Conservation (phyloP, 2,888 invertebrate genomes). For the Mythimna ferrago region DNA sequence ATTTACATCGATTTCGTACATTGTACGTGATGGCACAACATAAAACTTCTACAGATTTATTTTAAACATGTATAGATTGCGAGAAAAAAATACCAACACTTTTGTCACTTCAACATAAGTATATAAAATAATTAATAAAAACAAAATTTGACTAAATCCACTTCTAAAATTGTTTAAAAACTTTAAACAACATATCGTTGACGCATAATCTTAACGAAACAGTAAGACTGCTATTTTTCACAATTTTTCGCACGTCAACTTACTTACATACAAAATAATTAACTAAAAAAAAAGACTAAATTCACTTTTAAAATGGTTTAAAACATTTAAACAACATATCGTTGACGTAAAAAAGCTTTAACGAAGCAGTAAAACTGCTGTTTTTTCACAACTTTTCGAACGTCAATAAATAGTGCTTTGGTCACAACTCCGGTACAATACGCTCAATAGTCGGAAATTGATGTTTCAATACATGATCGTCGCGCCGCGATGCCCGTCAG, state of each 20-base stretch:
- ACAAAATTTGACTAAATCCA: background rate
- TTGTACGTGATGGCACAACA: too few relatives aligned
- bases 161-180: background rate
- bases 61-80: background rate
- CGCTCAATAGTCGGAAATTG: background rate
- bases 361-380: slow-evolving; percentile 9
- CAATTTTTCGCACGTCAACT: slow-evolving; percentile 9
- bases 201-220: slow-evolving; percentile 4
- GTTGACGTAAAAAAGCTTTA: slow-evolving; percentile 9
- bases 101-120: slow-evolving; percentile 10
- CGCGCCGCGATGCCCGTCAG: slow-evolving; percentile 27
- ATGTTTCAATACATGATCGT: slow-evolving; percentile 3
- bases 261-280: slow-evolving; percentile 1
- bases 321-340: background rate
- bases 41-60: too few relatives aligned
- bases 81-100: slow-evolving; percentile 1
- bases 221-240: slow-evolving; percentile 20
- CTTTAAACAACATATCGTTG: background rate
- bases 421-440: slow-evolving; percentile 2
- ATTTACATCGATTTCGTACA: too few relatives aligned
- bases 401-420: slow-evolving; percentile 4
- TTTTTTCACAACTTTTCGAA: slow-evolving; percentile 19
- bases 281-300: background rate
- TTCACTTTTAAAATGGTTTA: background rate
- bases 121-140: background rate